Evolutionary conservation across 2,888 invertebrate species (phyloP).

Genomic region (Hylaea fasciaria): DNA sequence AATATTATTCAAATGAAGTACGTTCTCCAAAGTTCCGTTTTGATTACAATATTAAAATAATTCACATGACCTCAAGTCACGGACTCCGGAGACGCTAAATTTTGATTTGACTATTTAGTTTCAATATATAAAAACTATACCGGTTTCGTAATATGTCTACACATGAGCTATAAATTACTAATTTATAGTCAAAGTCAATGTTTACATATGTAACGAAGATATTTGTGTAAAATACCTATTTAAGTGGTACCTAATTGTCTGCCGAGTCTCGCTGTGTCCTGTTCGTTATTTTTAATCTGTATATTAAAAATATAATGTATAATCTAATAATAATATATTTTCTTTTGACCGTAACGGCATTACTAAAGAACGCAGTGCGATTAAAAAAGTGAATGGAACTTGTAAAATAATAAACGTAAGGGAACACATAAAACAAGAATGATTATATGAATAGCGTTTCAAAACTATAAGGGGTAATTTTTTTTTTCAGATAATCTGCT

Average conservation of each 20-base stretch:
- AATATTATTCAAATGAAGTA: constrained; percentile 23
- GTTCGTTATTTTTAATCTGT: constrained; percentile 24
- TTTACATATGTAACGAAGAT: constrained; percentile 47
- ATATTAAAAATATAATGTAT: no score
- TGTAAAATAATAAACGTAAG: no score
- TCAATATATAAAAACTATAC: constrained; percentile 41
- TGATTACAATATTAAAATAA: constrained; percentile 47
- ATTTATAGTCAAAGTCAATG: constrained; percentile 44
- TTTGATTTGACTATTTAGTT: constrained; percentile 33
- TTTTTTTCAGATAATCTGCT: no score
- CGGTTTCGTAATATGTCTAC: constrained; percentile 45
- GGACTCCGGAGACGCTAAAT: constrained; percentile 40
- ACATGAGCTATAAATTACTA: constrained; percentile 47
- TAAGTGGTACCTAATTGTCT: constrained; percentile 35
- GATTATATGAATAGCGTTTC: no score
- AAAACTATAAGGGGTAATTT: no score
- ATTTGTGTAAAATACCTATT: constrained; percentile 37
- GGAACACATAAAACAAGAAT: no score
- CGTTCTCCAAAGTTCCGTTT: constrained; percentile 47
- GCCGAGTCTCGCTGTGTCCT: constrained; percentile 33
- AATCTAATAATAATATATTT: no score
- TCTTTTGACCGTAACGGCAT: no score
- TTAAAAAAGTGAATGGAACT: no score
- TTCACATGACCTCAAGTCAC: constrained; percentile 52
- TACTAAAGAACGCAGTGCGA: no score